Base-by-base conservation (phyloP, 2,113 vertebrate genomes). In the Microcebus murinus region DNA sequence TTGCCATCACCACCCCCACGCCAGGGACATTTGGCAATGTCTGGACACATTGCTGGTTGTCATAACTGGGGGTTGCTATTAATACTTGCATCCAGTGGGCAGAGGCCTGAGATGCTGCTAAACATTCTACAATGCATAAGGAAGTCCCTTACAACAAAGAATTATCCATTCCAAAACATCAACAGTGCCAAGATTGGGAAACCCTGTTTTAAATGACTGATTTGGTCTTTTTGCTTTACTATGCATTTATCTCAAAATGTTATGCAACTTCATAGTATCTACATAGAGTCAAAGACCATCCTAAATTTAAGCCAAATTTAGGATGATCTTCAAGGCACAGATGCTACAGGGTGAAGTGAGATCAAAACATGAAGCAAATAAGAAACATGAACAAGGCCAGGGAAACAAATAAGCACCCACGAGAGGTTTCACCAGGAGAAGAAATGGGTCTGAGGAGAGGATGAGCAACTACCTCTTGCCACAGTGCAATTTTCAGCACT, bases 201-300 rank as follows among this genome's bases (percentile, higher is more conserved):
- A 87, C 6, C 6, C 3, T 88, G 45, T 50, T 88, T 85, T 65
- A 90, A n/a, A 65, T 67, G 6, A 88, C 42, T 13, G 39, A 50
- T 59, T 63, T 74, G 8, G 15, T 85, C 67, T 80, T n/a, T 96
- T 67, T 31, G 42, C 21, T 55, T 50, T 21, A 42, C 11, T 50
- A 61, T 76, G 29, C 31, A 70, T 93, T 74, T 17, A 61, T 45
- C 67, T 87, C 85, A 95, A 91, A 91, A 65, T 50, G 61, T 86
- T 57, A n/a, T 70, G 23, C 27, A 88, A 89, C 27, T 57, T 57
- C 55, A 48, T 57, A 57, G 27, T 50, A 57, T 39, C 17, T 50
- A 67, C 14, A 57, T 29, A 73, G 48, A 80, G 36, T 91, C 42
- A 95, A 87, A 70, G 14, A 50, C 3, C 42, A 84, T 67, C 17